Evolutionary conservation across 2,797 vertebrate genomes (phyloP).

Genomic region (Eulemur coronatus): DNA sequence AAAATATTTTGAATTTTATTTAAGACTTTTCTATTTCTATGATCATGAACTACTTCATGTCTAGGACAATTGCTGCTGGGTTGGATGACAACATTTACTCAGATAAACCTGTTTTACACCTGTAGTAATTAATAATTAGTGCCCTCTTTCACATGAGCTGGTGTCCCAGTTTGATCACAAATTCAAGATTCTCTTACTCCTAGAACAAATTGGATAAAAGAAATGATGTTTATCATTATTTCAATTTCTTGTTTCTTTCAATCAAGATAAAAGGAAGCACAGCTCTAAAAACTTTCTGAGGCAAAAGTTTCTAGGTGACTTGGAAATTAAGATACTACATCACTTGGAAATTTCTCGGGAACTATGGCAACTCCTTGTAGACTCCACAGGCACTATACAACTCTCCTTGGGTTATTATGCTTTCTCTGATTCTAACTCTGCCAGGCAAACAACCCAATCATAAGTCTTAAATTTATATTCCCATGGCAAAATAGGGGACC

Average conservation of each 20-base stretch:
- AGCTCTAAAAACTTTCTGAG: neutral
- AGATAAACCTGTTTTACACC: neutral
- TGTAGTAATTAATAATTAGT: neutral
- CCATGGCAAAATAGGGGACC: neutral
- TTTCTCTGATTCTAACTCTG: neutral
- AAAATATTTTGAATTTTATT: conserved; percentile 11
- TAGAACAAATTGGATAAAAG: neutral
- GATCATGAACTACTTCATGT: neutral
- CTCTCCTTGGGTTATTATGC: neutral
- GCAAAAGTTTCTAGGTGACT: neutral
- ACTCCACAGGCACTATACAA: neutral
- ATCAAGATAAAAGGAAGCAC: neutral
- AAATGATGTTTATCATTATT: neutral
- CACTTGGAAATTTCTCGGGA: neutral
- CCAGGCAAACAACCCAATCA: neutral
- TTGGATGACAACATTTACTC: neutral
- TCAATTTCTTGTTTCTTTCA: neutral
- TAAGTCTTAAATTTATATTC: conserved; percentile 36
- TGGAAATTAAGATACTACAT: neutral
- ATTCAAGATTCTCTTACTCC: neutral
- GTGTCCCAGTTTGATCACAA: neutral
- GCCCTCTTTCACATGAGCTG: neutral
- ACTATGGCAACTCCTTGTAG: neutral
- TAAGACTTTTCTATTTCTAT: neutral
- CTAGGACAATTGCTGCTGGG: neutral